Evolutionary conservation across 2,113 vertebrate genomes (phyloP).

Genomic region (Pionites leucogaster): DNA sequence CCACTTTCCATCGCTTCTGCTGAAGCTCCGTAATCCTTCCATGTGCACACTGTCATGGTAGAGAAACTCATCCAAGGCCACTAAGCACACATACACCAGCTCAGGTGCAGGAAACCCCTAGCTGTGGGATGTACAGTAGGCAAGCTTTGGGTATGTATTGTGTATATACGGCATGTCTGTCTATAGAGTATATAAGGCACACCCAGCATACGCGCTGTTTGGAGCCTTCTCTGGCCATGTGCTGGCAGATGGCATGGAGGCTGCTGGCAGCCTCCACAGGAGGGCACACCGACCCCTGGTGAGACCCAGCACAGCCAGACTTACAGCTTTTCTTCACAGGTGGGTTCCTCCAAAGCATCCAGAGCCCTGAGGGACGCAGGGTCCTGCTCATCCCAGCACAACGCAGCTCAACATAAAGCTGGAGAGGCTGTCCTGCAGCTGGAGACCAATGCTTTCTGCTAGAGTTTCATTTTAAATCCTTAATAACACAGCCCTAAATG

Average conservation of each 20-base stretch:
- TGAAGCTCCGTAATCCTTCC: background rate
- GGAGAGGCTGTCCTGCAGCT: background rate
- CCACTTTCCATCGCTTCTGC: background rate
- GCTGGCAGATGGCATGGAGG: background rate
- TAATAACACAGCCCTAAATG: background rate
- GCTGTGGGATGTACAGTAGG: fast-evolving
- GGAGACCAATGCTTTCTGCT: background rate
- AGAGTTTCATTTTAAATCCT: background rate
- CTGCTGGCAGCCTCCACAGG: background rate
- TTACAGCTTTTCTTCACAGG: background rate
- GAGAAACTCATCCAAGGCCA: background rate
- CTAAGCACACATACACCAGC: background rate
- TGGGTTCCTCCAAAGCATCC: conserved; percentile 43
- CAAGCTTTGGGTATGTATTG: background rate
- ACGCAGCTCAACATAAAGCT: background rate
- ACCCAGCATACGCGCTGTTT: background rate
- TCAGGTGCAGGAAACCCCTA: background rate
- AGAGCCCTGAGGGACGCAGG: background rate
- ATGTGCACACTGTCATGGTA: fast-evolving
- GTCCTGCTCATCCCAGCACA: fast-evolving
- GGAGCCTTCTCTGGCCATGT: background rate
- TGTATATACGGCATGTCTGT: fast-evolving
- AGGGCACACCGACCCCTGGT: fast-evolving
- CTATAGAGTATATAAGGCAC: fast-evolving
- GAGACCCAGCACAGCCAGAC: background rate